Evolutionary conservation across 2,113 vertebrate species (phyloP).

Genomic region (Pogona vitticeps): DNA sequence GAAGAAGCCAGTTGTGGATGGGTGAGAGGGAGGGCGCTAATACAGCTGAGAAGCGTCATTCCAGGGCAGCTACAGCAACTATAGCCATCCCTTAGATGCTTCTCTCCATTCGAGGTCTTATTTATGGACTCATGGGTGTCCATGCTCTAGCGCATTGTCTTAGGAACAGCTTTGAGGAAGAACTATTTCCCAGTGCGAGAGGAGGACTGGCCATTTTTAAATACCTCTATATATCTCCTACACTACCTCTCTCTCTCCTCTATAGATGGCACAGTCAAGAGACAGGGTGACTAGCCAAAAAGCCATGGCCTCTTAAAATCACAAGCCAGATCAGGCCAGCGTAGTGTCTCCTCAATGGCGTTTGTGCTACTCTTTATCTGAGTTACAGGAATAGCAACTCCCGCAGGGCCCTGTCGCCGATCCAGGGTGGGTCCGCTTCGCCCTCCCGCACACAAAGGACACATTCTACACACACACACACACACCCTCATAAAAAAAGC

Average conservation of each 20-base stretch:
- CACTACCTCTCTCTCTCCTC: background rate
- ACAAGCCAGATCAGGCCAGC: constrained; percentile 38
- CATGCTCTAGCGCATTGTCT: no score
- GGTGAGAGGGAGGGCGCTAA: background rate
- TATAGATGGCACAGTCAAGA: no score
- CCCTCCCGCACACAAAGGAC: background rate
- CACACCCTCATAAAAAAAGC: background rate
- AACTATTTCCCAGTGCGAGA: background rate
- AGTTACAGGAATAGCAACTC: constrained; percentile 57
- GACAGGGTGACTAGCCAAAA: background rate
- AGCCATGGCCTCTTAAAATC: background rate
- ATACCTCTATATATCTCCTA: no score
- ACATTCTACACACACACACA: background rate
- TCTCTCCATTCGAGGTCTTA: background rate
- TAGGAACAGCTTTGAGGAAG: background rate
- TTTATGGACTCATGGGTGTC: no score
- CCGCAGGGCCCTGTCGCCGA: background rate
- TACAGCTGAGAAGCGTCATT: background rate
- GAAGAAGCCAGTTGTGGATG: background rate
- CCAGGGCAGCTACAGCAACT: background rate
- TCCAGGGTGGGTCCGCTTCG: background rate
- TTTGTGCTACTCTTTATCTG: constrained; percentile 54
- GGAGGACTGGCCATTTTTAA: background rate
- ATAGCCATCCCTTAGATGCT: background rate
- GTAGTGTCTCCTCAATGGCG: background rate